Conservation (phyloP, 2,888 invertebrate genomes). For the Dromius quadrimaculatus region DNA sequence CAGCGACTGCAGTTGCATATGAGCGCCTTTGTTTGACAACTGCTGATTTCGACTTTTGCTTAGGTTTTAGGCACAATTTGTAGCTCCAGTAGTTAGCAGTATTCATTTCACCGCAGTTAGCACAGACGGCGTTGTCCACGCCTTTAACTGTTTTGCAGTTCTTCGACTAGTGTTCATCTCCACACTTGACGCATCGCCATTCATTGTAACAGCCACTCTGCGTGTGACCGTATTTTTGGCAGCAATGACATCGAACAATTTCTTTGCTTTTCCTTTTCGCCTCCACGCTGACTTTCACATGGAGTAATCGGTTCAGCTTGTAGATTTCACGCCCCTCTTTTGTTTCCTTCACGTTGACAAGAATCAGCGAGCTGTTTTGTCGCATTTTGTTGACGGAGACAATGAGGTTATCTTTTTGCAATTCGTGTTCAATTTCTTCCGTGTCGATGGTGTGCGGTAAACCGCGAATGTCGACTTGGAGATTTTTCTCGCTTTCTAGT, state of each 20-base stretch:
- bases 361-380: conserved; percentile 57
- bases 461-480: not conserved
- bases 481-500: conserved; percentile 4
- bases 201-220: not conserved
- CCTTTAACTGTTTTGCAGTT: not conserved
- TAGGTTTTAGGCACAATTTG: not conserved
- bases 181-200: not conserved
- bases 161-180: not conserved
- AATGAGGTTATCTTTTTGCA: conserved; percentile 50
- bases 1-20: not conserved
- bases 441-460: not conserved
- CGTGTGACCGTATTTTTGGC: not conserved
- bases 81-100: not conserved
- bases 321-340: not conserved
- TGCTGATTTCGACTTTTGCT: not conserved
- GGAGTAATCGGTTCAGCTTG: not conserved
- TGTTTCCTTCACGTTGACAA: conserved; percentile 58
- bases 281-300: not conserved
- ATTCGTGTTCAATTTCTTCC: not conserved
- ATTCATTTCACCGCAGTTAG: not conserved
- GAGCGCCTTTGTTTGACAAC: not conserved
- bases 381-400: conserved; percentile 64
- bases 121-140: not conserved
- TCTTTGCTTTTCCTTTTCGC: not conserved
- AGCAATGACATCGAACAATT: not conserved